Evolutionary conservation across 2,888 invertebrate species (phyloP).

Genomic region (Napeogenes inachia): DNA sequence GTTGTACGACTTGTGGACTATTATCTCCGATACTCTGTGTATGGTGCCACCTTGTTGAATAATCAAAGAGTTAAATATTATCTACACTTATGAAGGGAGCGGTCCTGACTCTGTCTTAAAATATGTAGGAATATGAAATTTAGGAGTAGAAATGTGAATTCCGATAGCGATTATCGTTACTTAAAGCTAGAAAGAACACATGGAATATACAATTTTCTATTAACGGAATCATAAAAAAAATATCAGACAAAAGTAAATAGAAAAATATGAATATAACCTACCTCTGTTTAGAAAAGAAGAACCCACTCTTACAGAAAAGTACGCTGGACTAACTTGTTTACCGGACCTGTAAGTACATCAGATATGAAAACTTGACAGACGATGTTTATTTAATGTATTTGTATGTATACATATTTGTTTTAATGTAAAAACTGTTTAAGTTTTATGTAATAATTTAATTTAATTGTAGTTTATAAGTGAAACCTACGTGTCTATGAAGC

Average conservation of each 20-base stretch:
- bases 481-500: conserved; percentile 51
- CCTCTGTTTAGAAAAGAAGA: conserved; percentile 40
- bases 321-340: conserved; percentile 24
- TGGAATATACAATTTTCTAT: too few species aligned
- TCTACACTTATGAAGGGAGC: background rate
- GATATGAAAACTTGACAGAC: background rate
- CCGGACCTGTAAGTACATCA: conserved; percentile 35
- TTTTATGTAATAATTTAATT: background rate
- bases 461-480: background rate
- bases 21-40: conserved; percentile 39
- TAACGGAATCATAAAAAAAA: too few species aligned
- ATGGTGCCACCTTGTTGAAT: conserved; percentile 44
- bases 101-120: background rate
- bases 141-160: background rate
- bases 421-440: too few species aligned
- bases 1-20: conserved; percentile 52
- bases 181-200: too few species aligned
- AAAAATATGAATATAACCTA: conserved; percentile 17
- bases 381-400: background rate
- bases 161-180: background rate
- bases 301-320: conserved; percentile 43
- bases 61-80: background rate
- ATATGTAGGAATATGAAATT: background rate
- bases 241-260: too few species aligned
- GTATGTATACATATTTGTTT: background rate